Conservation (phyloP, 1,140 invertebrate genomes). For the Mizuhopecten yessoensis region DNA sequence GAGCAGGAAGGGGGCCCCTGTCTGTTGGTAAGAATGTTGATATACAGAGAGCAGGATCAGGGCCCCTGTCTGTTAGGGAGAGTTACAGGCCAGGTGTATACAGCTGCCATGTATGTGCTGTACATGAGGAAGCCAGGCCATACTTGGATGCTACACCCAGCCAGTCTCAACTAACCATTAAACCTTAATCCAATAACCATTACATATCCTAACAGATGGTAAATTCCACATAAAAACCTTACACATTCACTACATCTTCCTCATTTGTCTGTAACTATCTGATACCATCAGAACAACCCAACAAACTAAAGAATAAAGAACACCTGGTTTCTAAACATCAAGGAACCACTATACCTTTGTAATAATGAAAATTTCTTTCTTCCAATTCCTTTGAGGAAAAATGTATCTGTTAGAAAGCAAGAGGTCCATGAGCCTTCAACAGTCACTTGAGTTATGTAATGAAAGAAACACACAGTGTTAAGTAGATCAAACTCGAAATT, state of each 20-base stretch:
- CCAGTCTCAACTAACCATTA: not conserved
- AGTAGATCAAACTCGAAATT: too few relatives aligned
- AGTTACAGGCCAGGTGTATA: not conserved
- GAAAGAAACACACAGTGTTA: too few relatives aligned
- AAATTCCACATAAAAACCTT: not conserved
- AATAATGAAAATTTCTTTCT: too few relatives aligned
- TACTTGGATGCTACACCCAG: not conserved
- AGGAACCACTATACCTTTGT: not conserved
- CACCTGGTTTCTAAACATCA: not conserved
- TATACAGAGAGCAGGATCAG: not conserved
- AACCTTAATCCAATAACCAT: constrained; percentile 32
- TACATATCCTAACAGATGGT: not conserved
- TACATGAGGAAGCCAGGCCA: constrained; percentile 19
- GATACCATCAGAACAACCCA: not conserved
- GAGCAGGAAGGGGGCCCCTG: not conserved
- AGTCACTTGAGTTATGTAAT: too few relatives aligned
- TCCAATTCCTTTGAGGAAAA: too few relatives aligned
- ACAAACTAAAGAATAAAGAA: not conserved
- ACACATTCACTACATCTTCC: not conserved
- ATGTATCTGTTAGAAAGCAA: too few relatives aligned
- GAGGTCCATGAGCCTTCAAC: too few relatives aligned
- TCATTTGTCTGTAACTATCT: not conserved
- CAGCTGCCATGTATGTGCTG: not conserved
- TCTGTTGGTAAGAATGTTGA: not conserved
- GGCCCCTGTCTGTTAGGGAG: not conserved